Evolutionary conservation across 2,797 vertebrate genomes (phyloP), one percentile per base, ranked within the genome.

Genomic region (Scleropages formosus): DNA sequence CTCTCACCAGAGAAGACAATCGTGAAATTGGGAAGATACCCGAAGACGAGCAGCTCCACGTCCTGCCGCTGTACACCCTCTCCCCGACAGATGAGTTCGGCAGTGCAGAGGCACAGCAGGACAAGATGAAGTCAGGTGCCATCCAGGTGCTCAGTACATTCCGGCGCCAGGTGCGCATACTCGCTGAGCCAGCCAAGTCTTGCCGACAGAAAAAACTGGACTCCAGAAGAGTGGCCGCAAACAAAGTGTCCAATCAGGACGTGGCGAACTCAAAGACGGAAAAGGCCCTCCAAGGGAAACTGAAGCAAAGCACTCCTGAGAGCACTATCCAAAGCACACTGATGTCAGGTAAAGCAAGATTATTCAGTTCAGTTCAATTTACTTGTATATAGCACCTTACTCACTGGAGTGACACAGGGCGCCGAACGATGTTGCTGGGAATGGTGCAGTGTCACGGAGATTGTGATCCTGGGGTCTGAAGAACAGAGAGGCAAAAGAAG

Each of bases 41-140:
- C 39, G 93, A 98, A 26, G 98, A 99, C 3, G 98, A 99, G 84
- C 98, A 99, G 87, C 94, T 99, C 74, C 98, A 99, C 0, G 97
- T 99, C 49, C 88, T 99, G 85, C 98, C 98, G 0, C 88, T 99
- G 72, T 99, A 99, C 84, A 99, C 95, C 88, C 88, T 96, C 80
- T 94, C 96, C 61, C 85, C 86, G 53, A 93, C 96, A 74, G 98
- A 99, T 80, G 98, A 99, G 88, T 98, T 95, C 58, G 98, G 98
- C 81, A 98, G 95, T 75, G 82, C 80, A 13, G 95, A 96, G 78
- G 95, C 91, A 72, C 97, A 99, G 85, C 93, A 94, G 82, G 94
- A 96, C 85, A 98, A 99, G 86, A 94, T 95, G 13, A 94, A 88
- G 78, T 93, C 90, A 0, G 97, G 98, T 26, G 95, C 95, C 80